phyloP scores from a whole-genome alignment of 2,888 invertebrate genomes.

The Spilosoma lubricipeda region DNA sequence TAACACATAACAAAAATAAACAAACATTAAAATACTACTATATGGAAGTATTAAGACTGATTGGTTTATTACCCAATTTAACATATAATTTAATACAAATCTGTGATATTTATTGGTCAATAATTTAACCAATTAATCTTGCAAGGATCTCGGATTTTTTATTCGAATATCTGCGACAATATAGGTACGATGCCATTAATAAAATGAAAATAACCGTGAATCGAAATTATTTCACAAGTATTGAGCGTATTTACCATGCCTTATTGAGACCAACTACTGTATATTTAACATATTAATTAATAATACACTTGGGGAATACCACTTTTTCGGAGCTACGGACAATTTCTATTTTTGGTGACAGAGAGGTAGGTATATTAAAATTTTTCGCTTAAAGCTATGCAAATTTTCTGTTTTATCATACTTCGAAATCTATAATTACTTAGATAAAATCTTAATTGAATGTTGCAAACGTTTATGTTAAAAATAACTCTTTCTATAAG shows the following conservation, averaged over 20 bases:
- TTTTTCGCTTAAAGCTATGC: conserved; percentile 21
- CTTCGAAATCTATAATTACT: conserved; percentile 51
- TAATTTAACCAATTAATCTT: neutral
- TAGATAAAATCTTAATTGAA: conserved; percentile 56
- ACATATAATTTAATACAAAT: neutral
- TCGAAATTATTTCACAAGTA: conserved; percentile 45
- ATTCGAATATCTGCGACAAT: conserved; percentile 18
- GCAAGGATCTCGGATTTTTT: neutral
- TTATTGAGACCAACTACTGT: conserved; percentile 34
- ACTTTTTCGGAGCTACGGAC: conserved; percentile 18
- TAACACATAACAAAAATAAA: no score
- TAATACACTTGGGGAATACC: conserved; percentile 32
- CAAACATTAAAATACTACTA: no score
- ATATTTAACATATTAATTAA: conserved; percentile 45
- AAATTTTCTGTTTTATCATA: conserved; percentile 45
- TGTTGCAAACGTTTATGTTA: conserved; percentile 23
- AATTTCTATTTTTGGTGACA: conserved; percentile 25
- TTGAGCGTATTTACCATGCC: conserved; percentile 36
- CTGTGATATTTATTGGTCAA: neutral
- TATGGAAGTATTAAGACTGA: neutral
- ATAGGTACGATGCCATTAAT: conserved; percentile 33
- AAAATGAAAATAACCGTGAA: conserved; percentile 31
- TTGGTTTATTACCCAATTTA: neutral
- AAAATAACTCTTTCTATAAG: conserved; percentile 16
- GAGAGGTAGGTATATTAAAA: conserved; percentile 21